Evolutionary conservation across 1,140 invertebrate species (phyloP), one percentile per base, ranked within the genome.

Genomic region (Gryllus bimaculatus): DNA sequence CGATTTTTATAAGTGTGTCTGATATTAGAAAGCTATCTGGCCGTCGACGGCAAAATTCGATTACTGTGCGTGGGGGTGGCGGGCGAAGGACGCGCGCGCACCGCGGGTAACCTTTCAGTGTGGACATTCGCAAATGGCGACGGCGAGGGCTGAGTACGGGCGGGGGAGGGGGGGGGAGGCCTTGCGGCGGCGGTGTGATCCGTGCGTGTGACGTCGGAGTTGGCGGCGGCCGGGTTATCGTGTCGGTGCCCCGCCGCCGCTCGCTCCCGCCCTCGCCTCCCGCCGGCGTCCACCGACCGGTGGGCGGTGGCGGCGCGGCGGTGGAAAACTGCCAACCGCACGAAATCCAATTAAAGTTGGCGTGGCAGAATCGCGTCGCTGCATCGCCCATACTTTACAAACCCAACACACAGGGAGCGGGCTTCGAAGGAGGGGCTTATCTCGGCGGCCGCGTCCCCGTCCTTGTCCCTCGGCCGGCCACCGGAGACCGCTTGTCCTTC

Each of bases 321-420:
- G 54, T 66, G 54, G 54, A 66, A 66, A 66, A 66, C 54, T 66
- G 54, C 54, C 54, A 66, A 66, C 54, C 54, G 54, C 54, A 66
- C 54, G 54, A 66, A 66, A 66, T 66, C 54, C 54, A 66, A 66
- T 66, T 66, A 66, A 66, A 66, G 54, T 66, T 66, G 54, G 54
- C 54, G 54, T 66, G 54, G 54, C 54, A 18, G 54, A 66, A 66
- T 66, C 54, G 18, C 54, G 54, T 3, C 54, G 54, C 18, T 3
- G 54, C 54, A 66, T 66, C 54, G 54, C 54, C 49, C 54, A 18
- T 66, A 66, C 54, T 66, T 66, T 66, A 66, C 54, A 10, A 66
- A 66, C 10, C 54, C 54, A 66, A 66, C 54, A 66, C 54, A 66
- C 7, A 10, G 54, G 10, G 54, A 18, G 54, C 54, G 54, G 54